phyloP scores from a whole-genome alignment of 2,888 invertebrate species.

The Machimus atricapillus region DNA sequence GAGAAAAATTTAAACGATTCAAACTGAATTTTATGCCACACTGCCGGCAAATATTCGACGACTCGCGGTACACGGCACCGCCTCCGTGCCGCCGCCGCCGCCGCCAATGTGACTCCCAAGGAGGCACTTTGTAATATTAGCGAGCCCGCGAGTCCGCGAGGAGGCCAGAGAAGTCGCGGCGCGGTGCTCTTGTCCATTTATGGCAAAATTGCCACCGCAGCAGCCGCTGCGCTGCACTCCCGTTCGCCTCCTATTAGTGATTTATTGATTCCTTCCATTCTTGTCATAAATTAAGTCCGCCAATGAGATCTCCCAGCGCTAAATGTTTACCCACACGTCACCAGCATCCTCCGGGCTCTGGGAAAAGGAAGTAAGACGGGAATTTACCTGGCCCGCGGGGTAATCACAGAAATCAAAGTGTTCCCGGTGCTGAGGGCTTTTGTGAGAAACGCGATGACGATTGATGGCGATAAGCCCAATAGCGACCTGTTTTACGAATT shows the following conservation, averaged over 20 bases:
- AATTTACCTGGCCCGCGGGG: neutral
- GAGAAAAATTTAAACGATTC: constrained; percentile 39
- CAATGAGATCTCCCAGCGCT: neutral
- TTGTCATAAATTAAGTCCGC: constrained; percentile 33
- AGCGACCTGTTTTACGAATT: neutral
- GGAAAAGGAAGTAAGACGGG: neutral
- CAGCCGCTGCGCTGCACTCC: constrained; percentile 21
- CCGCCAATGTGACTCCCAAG: neutral
- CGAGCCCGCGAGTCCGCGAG: neutral
- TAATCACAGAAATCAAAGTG: neutral
- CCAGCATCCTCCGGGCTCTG: neutral
- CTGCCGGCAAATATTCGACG: constrained; percentile 19
- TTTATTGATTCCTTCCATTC: constrained; percentile 39
- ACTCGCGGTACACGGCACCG: neutral
- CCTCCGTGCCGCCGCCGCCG: neutral
- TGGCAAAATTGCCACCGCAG: constrained; percentile 33
- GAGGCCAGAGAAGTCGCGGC: neutral
- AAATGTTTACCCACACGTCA: constrained; percentile 21
- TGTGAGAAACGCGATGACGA: neutral
- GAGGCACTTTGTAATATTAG: constrained; percentile 2
- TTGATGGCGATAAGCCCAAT: neutral
- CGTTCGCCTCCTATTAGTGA: constrained; percentile 27
- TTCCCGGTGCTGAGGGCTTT: neutral
- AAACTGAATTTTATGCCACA: constrained; percentile 40
- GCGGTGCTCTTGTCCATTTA: constrained; percentile 30